Conservation (phyloP, 2,797 vertebrate species). For the Atherinosoma microstoma region DNA sequence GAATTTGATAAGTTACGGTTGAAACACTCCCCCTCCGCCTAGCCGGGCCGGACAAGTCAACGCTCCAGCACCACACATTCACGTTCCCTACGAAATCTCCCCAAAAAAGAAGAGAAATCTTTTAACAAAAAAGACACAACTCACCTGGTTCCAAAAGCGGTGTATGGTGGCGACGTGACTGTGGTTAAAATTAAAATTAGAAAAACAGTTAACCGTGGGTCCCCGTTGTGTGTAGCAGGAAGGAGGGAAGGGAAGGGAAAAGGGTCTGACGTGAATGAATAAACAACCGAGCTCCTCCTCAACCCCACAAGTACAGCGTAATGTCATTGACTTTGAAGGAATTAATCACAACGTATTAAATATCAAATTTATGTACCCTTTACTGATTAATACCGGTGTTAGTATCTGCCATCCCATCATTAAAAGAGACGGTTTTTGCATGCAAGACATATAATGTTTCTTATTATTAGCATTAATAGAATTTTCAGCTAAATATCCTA, state of each 20-base stretch:
- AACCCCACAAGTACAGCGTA: constrained; percentile 68
- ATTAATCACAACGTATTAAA: constrained; percentile 11
- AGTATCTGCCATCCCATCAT: not conserved
- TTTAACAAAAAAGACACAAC: constrained; percentile 43
- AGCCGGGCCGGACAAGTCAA: constrained; percentile 74
- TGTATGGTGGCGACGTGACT: constrained; percentile 82
- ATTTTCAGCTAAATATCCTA: not conserved
- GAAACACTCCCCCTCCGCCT: constrained; percentile 74
- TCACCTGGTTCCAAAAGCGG: constrained; percentile 86
- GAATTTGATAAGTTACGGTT: constrained; percentile 79
- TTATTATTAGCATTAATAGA: not conserved
- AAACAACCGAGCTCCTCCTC: constrained; percentile 85
- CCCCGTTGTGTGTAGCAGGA: constrained; percentile 82
- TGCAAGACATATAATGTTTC: not conserved
- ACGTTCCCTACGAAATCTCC: not conserved
- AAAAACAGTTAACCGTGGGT: constrained; percentile 70
- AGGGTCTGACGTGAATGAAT: constrained; percentile 86
- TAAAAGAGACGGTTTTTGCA: not conserved
- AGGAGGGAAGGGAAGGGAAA: constrained; percentile 82
- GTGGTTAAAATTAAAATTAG: constrained; percentile 65
- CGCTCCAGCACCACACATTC: constrained; percentile 39
- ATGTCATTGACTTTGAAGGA: constrained; percentile 51
- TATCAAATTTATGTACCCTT: not conserved
- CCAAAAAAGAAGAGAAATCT: constrained; percentile 10
- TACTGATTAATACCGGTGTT: too few species aligned